Conservation (phyloP, 2,113 vertebrate genomes). For the Mormoops blainvillei region DNA sequence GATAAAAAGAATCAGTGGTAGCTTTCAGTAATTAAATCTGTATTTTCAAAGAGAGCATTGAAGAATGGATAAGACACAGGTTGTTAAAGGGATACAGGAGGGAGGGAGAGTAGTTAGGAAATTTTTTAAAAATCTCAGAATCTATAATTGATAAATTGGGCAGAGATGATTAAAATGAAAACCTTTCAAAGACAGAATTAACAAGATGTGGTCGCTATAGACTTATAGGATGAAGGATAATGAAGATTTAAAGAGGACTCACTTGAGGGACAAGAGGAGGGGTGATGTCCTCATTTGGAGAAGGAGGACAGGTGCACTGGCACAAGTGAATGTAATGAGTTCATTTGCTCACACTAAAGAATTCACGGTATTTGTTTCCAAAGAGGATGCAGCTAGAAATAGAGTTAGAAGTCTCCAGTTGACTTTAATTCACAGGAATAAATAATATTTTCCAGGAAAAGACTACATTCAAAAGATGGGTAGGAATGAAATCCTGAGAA, state of each 20-base stretch:
- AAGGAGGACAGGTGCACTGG: background rate
- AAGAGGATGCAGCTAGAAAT: background rate
- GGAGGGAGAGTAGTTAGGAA: background rate
- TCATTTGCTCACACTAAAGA: background rate
- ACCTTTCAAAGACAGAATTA: background rate
- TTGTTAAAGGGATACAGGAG: background rate
- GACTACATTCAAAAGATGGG: background rate
- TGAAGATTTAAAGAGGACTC: background rate
- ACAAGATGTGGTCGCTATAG: background rate
- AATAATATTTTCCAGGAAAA: background rate
- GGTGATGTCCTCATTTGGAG: background rate
- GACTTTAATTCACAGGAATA: background rate
- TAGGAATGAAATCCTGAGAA: background rate
- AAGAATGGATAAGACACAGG: background rate
- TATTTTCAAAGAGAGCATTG: background rate
- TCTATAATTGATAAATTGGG: background rate
- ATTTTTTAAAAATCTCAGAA: background rate
- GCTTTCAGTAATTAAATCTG: background rate
- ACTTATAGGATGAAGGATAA: background rate
- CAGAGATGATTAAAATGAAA: background rate
- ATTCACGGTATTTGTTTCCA: background rate
- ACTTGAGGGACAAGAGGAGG: background rate
- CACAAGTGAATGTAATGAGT: background rate
- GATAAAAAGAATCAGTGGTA: background rate
- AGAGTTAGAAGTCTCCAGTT: background rate